Base-by-base conservation (phyloP, 35 echinoderm and acorn worm genomes). In the Hemicentrotus pulcherrimus region DNA sequence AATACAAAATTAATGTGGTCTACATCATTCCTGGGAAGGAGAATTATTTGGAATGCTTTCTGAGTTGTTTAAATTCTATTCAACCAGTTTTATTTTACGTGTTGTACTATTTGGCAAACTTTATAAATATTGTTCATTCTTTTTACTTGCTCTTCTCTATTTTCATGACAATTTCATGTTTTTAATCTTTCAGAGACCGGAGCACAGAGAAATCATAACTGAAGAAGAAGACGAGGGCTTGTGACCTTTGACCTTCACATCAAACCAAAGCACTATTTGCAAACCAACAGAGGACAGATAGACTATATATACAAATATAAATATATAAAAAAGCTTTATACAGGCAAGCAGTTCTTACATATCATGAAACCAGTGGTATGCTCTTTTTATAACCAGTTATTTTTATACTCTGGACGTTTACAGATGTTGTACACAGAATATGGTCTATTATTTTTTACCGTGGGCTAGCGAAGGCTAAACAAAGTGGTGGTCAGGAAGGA, bases 241-340 rank as follows among this genome's bases (percentile, higher is more conserved):
- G 88, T 90, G 88, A 90, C 88, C 88, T 90, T 47, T 90, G 88
- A 90, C 88, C 88, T 78, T 22, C 65, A 10, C 65, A 78, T 78
- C 28, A 7, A n/a, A 78, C 65, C 65, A 78, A 78, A 78, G 65
- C 65, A 78, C 19, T 78, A 78, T 78, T 78, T 78, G 65, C 65
- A 78, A 78, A 28, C 24, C 65, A 78, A 78, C 65, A 78, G 65
- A 78, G 22, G 65, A 78, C 65, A 78, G 65, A 78, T 78, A 78
- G 28, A n/a, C 19, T 78, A 78, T 78, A 78, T 78, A 78, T 78
- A n/a, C 19, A 78, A 78, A 78, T 78, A 78, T 78, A 78, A 78
- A 78, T 78, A 78, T 78, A 78, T 78, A 78, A 22, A 78, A 78
- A 78, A 78, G 65, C 65, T 78, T 78, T 78, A 78, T 78, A 78